Percentiles rank a stretch among this genome's conserved stretches.
Evolutionary conservation across 2,888 invertebrate species (phyloP).

Genomic region (Stomorhina lunata): DNA sequence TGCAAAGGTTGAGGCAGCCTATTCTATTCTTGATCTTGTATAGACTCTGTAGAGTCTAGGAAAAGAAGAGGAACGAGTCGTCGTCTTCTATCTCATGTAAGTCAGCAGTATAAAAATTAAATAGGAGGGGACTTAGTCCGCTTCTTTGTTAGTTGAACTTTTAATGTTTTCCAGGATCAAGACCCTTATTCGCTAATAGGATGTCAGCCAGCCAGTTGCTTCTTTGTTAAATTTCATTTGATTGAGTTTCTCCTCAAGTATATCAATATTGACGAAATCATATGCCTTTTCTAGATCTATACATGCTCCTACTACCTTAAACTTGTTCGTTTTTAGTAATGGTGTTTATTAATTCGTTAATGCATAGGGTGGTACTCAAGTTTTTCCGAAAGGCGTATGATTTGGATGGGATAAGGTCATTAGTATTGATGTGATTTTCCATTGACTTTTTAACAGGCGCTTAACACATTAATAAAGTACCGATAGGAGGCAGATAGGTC

Average conservation of each 20-base stretch:
- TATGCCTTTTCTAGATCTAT: background rate
- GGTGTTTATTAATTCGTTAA: constrained; percentile 28
- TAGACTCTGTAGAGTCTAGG: too few relatives aligned
- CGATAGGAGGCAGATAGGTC: constrained; percentile 20
- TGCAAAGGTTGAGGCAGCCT: too few relatives aligned
- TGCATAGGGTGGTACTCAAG: background rate
- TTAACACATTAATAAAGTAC: constrained; percentile 18
- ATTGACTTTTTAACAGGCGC: constrained; percentile 4
- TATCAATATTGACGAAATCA: background rate
- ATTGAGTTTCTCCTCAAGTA: background rate
- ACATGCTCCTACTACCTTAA: background rate
- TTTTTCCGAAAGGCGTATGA: constrained; percentile 31
- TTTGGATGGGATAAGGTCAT: constrained; percentile 8
- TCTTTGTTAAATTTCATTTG: background rate
- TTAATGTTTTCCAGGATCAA: too few relatives aligned
- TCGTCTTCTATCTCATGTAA: background rate
- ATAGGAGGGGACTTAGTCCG: background rate
- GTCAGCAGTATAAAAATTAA: constrained; percentile 6
- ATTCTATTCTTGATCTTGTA: too few relatives aligned
- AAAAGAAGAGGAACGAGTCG: too few relatives aligned
- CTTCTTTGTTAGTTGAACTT: too few relatives aligned
- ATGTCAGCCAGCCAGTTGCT: background rate
- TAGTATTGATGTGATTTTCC: background rate
- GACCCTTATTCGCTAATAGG: too few relatives aligned
- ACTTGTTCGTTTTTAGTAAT: background rate